Evolutionary conservation across 2,888 invertebrate genomes (phyloP).

Genomic region (Schizotus pectinicornis): DNA sequence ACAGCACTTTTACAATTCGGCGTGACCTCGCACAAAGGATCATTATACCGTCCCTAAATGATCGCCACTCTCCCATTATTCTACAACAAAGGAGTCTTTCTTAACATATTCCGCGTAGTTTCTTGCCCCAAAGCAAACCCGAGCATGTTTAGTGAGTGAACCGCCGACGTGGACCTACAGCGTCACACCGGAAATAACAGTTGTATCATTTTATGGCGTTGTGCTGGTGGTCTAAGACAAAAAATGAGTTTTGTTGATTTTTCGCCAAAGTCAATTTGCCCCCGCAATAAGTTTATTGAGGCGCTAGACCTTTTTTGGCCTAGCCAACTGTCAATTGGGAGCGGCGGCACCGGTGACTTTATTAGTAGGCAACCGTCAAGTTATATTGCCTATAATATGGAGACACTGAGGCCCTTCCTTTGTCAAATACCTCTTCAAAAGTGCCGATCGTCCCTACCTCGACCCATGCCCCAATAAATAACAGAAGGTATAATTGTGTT

Average conservation of each 20-base stretch:
- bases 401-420: slow-evolving; percentile 32
- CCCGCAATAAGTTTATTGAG: too few species aligned
- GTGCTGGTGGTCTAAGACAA: too few species aligned
- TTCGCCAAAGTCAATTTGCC: too few species aligned
- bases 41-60: slow-evolving; percentile 39
- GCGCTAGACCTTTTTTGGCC: too few species aligned
- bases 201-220: too few species aligned
- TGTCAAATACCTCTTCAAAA: slow-evolving; percentile 49
- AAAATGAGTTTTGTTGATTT: too few species aligned
- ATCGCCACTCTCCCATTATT: slow-evolving; percentile 35
- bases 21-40: slow-evolving; percentile 41
- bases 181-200: too few species aligned
- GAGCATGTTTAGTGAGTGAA: too few species aligned
- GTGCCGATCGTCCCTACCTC: slow-evolving; percentile 37
- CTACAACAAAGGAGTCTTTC: slow-evolving; percentile 29
- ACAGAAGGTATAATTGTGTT: slow-evolving; percentile 50
- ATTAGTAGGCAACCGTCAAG: slow-evolving; percentile 28
- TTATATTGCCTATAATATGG: slow-evolving; percentile 29
- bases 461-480: slow-evolving; percentile 46
- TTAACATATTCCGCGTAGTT: slow-evolving; percentile 3
- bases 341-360: slow-evolving; percentile 8
- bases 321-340: slow-evolving; percentile 5
- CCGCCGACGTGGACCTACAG: too few species aligned
- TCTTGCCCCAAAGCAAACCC: too few species aligned
- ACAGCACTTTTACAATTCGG: slow-evolving; percentile 43